Evolutionary conservation across 1,140 invertebrate species (phyloP), one percentile per base, ranked within the genome.

Genomic region (Acromyrmex echinatior): DNA sequence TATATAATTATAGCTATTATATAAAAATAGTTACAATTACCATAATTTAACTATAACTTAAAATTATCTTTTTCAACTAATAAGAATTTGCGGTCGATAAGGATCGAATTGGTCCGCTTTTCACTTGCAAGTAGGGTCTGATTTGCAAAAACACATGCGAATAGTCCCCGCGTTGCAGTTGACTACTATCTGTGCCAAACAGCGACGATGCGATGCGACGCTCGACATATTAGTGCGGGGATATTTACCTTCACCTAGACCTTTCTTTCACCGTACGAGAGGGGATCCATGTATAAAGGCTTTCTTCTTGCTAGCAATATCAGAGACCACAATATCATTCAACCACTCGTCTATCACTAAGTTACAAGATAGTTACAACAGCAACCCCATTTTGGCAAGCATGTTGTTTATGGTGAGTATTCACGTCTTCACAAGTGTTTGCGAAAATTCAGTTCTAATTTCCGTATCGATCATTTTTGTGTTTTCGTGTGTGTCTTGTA

Each of bases 231-330:
- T 86, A 86, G 76, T 66, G 66, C 79, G 86, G 78, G 68, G 87
- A 92, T 88, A 91, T 91, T 95, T 95, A 95, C 95, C 95, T 95
- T 95, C 95, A 95, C 95, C 95, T 95, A 95, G 95, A 95, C 95
- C 95, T 95, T 95, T 95, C 94, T 95, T 95, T 95, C 91, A 82
- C 90, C 92, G 78, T 91, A 86, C 45, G 87, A 95, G 95, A 93
- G 95, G 95, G 95, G 95, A 94, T 95, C 88, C 87, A 87, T 85
- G 94, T 95, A 95, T 95, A 95, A 95, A 95, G 94, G 92, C 92
- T 95, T 91, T 95, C 94, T 92, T 93, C 94, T 92, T 86, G 91
- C 92, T 94, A 93, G 94, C 90, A 94, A 94, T 94, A 94, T 89
- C 94, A 95, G 92, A 95, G 63, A 93, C 90, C 87, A 93, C 90